Evolutionary conservation across 2,888 invertebrate genomes (phyloP), one percentile per base, ranked within the genome.

Genomic region (Mythimna albipuncta): DNA sequence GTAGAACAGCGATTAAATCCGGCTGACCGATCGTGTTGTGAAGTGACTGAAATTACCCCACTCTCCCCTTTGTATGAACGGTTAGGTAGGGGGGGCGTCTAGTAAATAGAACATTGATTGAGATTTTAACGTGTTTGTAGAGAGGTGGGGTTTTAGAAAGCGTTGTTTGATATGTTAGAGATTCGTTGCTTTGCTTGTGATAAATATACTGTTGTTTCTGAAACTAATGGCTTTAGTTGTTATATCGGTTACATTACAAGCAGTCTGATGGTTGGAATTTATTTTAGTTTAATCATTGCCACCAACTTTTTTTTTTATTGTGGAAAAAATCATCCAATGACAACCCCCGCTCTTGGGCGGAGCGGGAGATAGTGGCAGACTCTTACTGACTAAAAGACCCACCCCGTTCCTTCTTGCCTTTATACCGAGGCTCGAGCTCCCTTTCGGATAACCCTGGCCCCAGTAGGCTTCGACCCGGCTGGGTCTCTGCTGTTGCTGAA

Each of bases 11-110:
- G 79, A 83, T 82, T 78, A 83, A 71, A 79, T 79, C 64, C 79
- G 79, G 64, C 79, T 78, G 79, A 83, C n/a, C 79, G 83, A 54
- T 62, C 64, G 38, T 78, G 83, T 78, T 78, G 83, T 65, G 62
- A 78, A 82, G 83, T 78, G 83, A 41, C 64, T 83, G 83, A 71
- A 82, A 65, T 82, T 71, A 71, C 71, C 79, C 79, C 61, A 70
- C 38, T 47, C 64, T 61, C 71, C 77, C 57, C 64, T 64, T 62
- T 71, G 71, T 78, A 65, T 82, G 79, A 82, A 71, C 78, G 62
- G 70, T 82, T 82, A 77, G 77, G 58, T 59, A 21, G 69, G 38
- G 50, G 26, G 63, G 61, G 57, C 77, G 47, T 82, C 67, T 69
- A 70, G 78, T 78, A 78, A 82, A 78, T 70, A 78, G 55, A 11